These are phyloP conservation scores for Onychomys leucogaster DNA, from an alignment of 2,797 vertebrate genomes.

Conservation along the genomic window DNA sequence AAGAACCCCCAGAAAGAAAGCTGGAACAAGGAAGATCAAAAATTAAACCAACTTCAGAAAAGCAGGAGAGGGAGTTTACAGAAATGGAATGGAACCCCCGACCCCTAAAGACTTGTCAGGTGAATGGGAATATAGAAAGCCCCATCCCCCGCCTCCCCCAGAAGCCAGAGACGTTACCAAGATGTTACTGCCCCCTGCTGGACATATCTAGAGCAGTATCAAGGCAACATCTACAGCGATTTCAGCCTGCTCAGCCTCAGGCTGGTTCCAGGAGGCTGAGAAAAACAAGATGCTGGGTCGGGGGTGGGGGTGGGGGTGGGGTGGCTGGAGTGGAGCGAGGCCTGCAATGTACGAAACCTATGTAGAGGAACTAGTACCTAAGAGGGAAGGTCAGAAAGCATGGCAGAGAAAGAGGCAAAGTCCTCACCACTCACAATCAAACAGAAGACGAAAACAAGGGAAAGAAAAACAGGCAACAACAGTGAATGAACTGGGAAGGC, in stretches of 20 bases:
- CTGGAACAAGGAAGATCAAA: constrained; percentile 77
- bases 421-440: constrained; percentile 28
- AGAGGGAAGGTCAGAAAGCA: constrained; percentile 2
- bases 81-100: constrained; percentile 65
- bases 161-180: not conserved
- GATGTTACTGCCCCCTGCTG: constrained; percentile 75
- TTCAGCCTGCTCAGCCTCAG: not conserved
- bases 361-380: constrained; percentile 51
- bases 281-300: not conserved
- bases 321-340: not conserved
- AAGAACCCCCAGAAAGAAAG: constrained; percentile 64
- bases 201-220: constrained; percentile 46
- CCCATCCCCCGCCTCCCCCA: not conserved
- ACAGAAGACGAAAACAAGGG: not conserved
- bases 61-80: constrained; percentile 33
- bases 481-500: constrained; percentile 41
- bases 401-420: constrained; percentile 58
- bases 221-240: constrained; percentile 22
- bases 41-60: constrained; percentile 78
- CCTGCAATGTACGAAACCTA: constrained; percentile 46
- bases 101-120: constrained; percentile 45
- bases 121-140: constrained; percentile 51
- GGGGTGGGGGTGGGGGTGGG: too few relatives aligned
- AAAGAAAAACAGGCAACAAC: not conserved
- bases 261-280: constrained; percentile 20